Conservation (phyloP, 2,113 vertebrate species). For the Tachysurus vachellii region DNA sequence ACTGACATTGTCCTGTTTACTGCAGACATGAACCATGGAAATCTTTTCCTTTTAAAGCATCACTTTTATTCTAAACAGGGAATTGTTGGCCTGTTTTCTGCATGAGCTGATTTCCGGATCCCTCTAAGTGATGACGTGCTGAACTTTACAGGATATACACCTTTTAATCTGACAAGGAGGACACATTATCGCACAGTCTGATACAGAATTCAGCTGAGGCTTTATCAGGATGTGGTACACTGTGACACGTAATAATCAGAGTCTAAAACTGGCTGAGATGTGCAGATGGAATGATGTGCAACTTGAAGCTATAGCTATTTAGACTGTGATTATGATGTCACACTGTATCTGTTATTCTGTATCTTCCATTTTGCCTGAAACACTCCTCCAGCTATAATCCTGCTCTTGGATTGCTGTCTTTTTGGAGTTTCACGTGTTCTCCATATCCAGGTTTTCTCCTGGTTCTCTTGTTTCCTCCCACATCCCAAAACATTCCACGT, state of each 20-base stretch:
- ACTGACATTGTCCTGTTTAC: background rate
- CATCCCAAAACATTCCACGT: background rate
- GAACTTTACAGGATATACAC: background rate
- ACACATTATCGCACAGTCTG: background rate
- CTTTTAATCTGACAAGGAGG: background rate
- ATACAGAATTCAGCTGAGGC: background rate
- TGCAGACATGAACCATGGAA: background rate
- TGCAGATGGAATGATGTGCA: background rate
- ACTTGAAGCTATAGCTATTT: background rate
- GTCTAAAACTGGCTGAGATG: background rate
- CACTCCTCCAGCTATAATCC: background rate
- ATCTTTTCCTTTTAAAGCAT: background rate
- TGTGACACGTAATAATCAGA: background rate
- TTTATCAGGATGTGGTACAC: no score
- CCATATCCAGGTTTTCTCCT: background rate
- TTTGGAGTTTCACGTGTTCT: background rate
- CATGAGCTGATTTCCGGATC: background rate
- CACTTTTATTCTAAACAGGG: background rate
- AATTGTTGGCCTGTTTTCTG: background rate
- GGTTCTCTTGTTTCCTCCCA: background rate
- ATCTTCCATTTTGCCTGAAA: background rate
- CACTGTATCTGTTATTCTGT: background rate
- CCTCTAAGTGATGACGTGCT: background rate
- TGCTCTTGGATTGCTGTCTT: background rate
- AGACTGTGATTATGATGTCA: background rate